Base-by-base conservation (phyloP, 2,113 vertebrate genomes). In the Osmerus mordax region DNA sequence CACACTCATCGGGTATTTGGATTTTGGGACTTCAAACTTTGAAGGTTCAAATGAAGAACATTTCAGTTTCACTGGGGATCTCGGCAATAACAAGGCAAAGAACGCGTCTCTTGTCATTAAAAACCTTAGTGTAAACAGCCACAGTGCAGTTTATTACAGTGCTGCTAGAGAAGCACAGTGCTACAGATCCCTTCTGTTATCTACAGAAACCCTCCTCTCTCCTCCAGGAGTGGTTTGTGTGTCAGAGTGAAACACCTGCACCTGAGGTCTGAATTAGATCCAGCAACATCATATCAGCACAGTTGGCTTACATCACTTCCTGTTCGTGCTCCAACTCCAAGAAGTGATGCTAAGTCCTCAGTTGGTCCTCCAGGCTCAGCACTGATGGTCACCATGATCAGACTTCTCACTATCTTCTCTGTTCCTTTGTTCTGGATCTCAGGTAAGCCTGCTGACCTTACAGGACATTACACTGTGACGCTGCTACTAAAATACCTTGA, bases 101-200 rank as follows among this genome's bases (percentile, higher is more conserved):
- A 21, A 21, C 21, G 21, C 21, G 21, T 21, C 21, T 21, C 21
- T 21, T 21, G 21, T 21, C 21, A 21, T 21, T 21, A 21, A 21
- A 1, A 21, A 21, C 0, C 21, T 21, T 0, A 21, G 21, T 21
- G 21, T 21, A 21, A 21, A 21, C 21, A 21, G 21, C 21, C 21
- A 21, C 32, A 65, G 51, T 0, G 81, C 77, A 0, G 72, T 56
- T 0, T 88, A 87, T 67, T 85, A 76, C 53, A 88, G 87, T 1
- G 89, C 85, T 9, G 78, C 79, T 0, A 81, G 70, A 1, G 0
- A 79, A n/a, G 36, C 88, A 91, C 86, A 82, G 73, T 80, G 19
- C 3, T 52, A 51, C 74, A 79, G 68, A 59, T 65, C 55, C 0
- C n/a, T 18, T n/a, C 52, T 60, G 64, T 32, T 55, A 60, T 8